phyloP scores from a whole-genome alignment of 1,140 invertebrate genomes.

The Drosophila parabipectinata region DNA sequence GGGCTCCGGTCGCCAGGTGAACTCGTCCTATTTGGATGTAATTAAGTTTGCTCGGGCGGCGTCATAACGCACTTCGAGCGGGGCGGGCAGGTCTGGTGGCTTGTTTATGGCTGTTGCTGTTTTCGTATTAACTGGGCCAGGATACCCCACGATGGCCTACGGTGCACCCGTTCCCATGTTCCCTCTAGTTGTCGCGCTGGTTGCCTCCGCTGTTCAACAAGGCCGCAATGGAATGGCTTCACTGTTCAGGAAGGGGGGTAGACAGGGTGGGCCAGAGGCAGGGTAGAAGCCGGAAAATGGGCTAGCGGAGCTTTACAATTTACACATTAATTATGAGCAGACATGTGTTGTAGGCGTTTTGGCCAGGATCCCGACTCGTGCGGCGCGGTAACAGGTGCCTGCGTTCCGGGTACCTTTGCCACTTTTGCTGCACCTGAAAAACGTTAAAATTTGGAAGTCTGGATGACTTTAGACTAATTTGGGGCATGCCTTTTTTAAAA shows the following conservation, averaged over 20 bases:
- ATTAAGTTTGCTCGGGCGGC: slow-evolving; percentile 68
- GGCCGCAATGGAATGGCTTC: slow-evolving; percentile 54
- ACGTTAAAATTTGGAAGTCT: not conserved
- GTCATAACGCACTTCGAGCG: slow-evolving; percentile 63
- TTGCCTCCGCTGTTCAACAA: slow-evolving; percentile 56
- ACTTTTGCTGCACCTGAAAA: not conserved
- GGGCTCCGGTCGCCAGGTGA: slow-evolving; percentile 32
- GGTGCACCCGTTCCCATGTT: slow-evolving; percentile 1
- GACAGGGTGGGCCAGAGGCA: not conserved
- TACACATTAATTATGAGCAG: slow-evolving; percentile 83
- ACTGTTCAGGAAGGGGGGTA: not conserved
- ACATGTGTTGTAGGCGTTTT: slow-evolving; percentile 78
- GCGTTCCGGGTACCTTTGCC: slow-evolving; percentile 27
- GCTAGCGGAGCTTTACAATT: slow-evolving; percentile 77
- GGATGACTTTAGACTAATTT: too few relatives aligned
- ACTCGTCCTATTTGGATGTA: slow-evolving; percentile 51
- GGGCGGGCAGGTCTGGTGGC: slow-evolving; percentile 21
- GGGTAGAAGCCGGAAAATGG: slow-evolving; percentile 9
- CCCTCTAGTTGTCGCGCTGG: slow-evolving; percentile 60
- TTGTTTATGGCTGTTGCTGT: slow-evolving; percentile 73
- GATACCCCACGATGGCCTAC: not conserved
- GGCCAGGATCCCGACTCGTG: slow-evolving; percentile 38
- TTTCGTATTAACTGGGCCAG: slow-evolving; percentile 66
- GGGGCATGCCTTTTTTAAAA: too few relatives aligned
- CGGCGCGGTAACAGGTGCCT: slow-evolving; percentile 73